Percentiles rank a stretch among this genome's conserved stretches.
Evolutionary conservation across 2,888 invertebrate genomes (phyloP).

Genomic region (Platycheirus albimanus): DNA sequence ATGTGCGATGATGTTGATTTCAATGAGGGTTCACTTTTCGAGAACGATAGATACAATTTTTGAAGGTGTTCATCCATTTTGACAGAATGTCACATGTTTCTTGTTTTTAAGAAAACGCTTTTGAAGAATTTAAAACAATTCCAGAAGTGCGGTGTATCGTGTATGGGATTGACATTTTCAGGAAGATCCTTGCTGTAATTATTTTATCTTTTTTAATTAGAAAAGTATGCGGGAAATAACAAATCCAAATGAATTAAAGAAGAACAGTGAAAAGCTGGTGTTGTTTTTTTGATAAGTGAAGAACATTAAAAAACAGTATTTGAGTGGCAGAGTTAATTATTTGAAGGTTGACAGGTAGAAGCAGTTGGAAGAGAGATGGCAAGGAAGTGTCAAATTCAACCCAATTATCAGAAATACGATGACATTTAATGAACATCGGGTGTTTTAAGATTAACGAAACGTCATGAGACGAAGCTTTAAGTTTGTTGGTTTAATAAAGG

Average conservation of each 20-base stretch:
- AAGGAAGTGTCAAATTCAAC: too few relatives aligned
- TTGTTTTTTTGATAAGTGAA: background rate
- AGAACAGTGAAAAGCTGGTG: background rate
- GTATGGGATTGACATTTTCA: background rate
- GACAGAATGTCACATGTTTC: constrained; percentile 57
- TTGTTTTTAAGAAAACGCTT: background rate
- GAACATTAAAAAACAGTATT: background rate
- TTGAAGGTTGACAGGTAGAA: background rate
- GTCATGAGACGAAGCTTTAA: too few relatives aligned
- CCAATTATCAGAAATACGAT: too few relatives aligned
- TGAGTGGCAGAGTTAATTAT: constrained; percentile 7
- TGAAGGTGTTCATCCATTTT: constrained; percentile 53
- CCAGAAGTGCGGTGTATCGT: too few relatives aligned
- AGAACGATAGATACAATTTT: constrained; percentile 37
- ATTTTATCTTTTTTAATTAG: constrained; percentile 39
- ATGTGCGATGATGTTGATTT: constrained; percentile 24
- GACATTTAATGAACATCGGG: too few relatives aligned
- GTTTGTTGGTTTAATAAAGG: too few relatives aligned
- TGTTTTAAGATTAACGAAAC: too few relatives aligned
- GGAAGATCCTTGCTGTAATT: constrained; percentile 24
- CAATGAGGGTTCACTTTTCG: background rate
- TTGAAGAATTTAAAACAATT: constrained; percentile 51
- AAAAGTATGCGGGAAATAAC: background rate
- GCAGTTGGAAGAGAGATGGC: background rate
- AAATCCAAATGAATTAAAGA: constrained; percentile 4